These are phyloP conservation scores for Philereme vetulata DNA, from an alignment of 2,888 invertebrate species.

Conservation along the genomic window DNA sequence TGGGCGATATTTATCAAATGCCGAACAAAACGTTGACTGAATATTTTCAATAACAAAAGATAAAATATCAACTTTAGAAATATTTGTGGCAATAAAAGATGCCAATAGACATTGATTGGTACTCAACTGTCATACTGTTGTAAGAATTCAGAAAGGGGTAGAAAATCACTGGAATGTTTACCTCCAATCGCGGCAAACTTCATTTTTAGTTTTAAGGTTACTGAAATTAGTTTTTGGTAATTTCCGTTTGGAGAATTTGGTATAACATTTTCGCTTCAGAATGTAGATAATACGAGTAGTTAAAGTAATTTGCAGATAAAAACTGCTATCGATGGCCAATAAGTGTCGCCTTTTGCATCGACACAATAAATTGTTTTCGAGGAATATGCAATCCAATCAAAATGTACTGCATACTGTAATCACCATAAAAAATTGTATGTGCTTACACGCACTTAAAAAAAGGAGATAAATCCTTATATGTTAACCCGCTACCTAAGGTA, in stretches of 20 bases:
- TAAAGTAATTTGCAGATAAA: no score
- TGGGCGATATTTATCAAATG: no score
- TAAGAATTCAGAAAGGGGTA: constrained; percentile 42
- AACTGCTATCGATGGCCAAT: no score
- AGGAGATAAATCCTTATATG: no score
- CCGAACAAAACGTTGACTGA: not conserved
- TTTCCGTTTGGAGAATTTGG: not conserved
- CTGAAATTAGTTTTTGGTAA: not conserved
- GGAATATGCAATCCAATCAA: no score
- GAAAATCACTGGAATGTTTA: constrained; percentile 8
- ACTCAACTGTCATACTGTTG: constrained; percentile 13
- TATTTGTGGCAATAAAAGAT: constrained; percentile 26
- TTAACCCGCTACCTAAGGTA: no score
- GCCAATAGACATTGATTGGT: constrained; percentile 35
- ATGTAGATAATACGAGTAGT: no score
- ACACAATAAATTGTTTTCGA: no score
- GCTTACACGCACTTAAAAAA: no score
- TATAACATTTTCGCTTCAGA: not conserved
- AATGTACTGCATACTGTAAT: no score
- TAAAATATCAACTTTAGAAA: constrained; percentile 10
- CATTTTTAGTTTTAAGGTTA: not conserved
- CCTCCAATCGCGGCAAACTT: not conserved
- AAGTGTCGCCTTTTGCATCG: no score
- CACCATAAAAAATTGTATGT: no score
- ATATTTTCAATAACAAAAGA: not conserved